These are phyloP conservation scores for Heliconius cydno DNA, from an alignment of 2,888 invertebrate genomes.

Conservation along the genomic window DNA sequence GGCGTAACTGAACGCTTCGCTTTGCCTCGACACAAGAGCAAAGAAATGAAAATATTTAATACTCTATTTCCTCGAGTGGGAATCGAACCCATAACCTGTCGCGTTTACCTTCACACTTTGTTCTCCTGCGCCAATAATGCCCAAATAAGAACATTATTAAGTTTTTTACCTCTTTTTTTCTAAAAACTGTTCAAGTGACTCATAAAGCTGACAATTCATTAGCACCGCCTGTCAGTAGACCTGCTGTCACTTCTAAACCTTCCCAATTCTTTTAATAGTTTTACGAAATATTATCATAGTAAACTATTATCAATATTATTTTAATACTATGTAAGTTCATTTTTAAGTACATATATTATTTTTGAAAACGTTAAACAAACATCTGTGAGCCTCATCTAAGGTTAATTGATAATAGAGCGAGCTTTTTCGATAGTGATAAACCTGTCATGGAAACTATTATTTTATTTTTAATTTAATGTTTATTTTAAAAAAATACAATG, in stretches of 20 bases:
- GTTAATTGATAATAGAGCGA: constrained; percentile 17
- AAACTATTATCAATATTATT: neutral
- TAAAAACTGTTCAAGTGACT: neutral
- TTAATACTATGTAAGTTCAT: neutral
- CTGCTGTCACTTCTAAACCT: constrained; percentile 16
- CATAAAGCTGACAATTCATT: constrained; percentile 5
- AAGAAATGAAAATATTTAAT: no score
- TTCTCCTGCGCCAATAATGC: no score
- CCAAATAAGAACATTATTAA: neutral
- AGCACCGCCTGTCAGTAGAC: constrained; percentile 21
- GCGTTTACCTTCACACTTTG: no score
- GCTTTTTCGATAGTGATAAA: constrained; percentile 9
- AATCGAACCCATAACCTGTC: no score
- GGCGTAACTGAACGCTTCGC: no score
- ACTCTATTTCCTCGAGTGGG: no score
- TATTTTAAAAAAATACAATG: neutral
- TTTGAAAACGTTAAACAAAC: constrained; percentile 8
- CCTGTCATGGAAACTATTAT: constrained; percentile 1
- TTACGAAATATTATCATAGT: neutral
- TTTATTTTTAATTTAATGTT: neutral
- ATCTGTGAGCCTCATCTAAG: constrained; percentile 11
- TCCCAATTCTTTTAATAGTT: neutral
- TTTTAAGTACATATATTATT: neutral
- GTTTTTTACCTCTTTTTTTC: constrained; percentile 4
- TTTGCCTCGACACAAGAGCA: no score